phyloP scores from a whole-genome alignment of 92 coral and sea anemone species.

The Palythoa heliodiscus region DNA sequence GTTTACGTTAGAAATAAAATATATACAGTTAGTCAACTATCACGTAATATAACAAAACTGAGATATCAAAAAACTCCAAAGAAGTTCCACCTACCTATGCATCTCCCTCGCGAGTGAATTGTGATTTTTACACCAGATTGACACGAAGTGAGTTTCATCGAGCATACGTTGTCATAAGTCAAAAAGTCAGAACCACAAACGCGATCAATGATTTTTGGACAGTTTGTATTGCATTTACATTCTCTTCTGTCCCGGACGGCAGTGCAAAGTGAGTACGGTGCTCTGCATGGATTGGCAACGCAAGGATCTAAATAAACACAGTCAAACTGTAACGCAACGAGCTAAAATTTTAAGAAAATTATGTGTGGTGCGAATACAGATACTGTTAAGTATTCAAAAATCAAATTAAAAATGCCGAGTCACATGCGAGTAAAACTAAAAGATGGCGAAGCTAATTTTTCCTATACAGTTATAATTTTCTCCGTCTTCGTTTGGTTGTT shows the following conservation, averaged over 20 bases:
- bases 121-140: background rate
- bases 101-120: conserved; percentile 16
- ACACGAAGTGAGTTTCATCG: conserved; percentile 5
- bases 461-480: no score
- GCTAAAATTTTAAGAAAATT: no score
- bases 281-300: conserved; percentile 1
- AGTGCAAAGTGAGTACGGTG: conserved; percentile 1
- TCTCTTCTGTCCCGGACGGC: background rate
- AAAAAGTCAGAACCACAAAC: background rate
- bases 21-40: no score
- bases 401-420: no score
- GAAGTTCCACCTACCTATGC: background rate
- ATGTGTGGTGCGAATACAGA: no score
- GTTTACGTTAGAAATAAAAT: no score
- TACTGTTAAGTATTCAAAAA: no score
- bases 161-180: conserved; percentile 4
- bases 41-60: no score
- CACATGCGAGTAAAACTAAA: no score
- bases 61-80: background rate
- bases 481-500: no score
- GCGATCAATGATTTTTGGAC: background rate
- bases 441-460: no score
- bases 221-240: background rate
- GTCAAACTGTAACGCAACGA: no score
- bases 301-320: background rate